Evolutionary conservation across 2,888 invertebrate genomes (phyloP), one percentile per base, ranked within the genome.

Genomic region (Ormyrus rosae): DNA sequence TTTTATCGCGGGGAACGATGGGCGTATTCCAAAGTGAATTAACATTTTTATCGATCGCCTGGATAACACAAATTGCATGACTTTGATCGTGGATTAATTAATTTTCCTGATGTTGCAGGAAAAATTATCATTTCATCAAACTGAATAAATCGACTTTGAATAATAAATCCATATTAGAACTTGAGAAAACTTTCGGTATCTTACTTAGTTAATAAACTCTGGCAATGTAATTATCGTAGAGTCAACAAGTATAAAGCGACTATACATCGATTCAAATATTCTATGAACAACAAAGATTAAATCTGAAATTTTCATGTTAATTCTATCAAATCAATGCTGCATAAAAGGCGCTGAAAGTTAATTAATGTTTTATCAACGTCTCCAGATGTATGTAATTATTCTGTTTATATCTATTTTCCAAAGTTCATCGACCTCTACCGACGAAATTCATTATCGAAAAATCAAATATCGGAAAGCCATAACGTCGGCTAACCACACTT

Each of bases 21-120:
- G 11, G 50, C 72, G 48, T 45, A 13, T 45, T 61, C 11, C 48
- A 10, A 50, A 10, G 56, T 53, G 58, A 71, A 79, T 82, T 82
- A 72, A 69, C 79, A 82, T 82, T 82, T 77, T 77, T 71, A 80
- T 80, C 70, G 80, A 71, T 71, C 56, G 48, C 50, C 10, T 46
- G 19, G 70, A 78, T 78, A 78, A 65, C 74, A 73, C 19, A 65
- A 67, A 76, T 48, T 56, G 50, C 64, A 50, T 10, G 46, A 10
- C 65, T 80, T 77, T 77, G 72, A 73, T 77, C 69, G 70, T 19
- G 34, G n/a, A 67, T 61, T 80, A 70, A 80, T 80, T 80, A 80
- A 76, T 76, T 76, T 34, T 76, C 58, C 51, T 63, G 60, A 61
- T 67, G 65, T 51, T 71, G 34, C 13, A 69, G 45, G 55, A 56